These are phyloP conservation scores for Lamellibrachia luymesi DNA, from an alignment of 1,140 invertebrate genomes.

Conservation along the genomic window DNA sequence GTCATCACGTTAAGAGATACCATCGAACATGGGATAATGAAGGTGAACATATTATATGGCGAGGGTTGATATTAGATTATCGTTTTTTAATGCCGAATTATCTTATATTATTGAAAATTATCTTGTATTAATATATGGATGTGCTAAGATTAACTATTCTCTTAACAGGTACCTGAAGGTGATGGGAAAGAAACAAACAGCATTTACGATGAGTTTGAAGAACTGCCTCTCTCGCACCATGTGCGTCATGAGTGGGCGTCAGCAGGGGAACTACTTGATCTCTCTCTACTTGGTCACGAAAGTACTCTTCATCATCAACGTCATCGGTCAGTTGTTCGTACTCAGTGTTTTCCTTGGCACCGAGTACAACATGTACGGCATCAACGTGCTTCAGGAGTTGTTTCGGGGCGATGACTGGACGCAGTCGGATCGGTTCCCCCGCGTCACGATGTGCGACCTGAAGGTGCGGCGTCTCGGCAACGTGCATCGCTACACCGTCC, in stretches of 20 bases:
- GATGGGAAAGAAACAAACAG: constrained; percentile 33
- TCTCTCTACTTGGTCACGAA: constrained; percentile 60
- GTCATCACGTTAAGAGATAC: no score
- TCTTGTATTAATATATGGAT: not conserved
- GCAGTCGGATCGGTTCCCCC: constrained; percentile 54
- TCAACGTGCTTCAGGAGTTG: constrained; percentile 55
- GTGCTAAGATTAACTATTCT: not conserved
- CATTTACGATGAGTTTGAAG: constrained; percentile 31
- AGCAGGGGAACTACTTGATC: constrained; percentile 59
- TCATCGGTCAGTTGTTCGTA: constrained; percentile 59
- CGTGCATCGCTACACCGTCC: constrained; percentile 32
- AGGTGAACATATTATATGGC: no score
- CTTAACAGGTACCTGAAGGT: constrained; percentile 2
- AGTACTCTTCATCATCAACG: constrained; percentile 58
- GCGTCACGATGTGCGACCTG: constrained; percentile 59
- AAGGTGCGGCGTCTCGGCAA: constrained; percentile 38
- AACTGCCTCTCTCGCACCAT: constrained; percentile 34
- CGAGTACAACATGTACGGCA: constrained; percentile 60
- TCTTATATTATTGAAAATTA: no score
- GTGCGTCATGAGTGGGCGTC: constrained; percentile 55
- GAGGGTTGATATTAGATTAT: no score
- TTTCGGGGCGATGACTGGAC: constrained; percentile 45
- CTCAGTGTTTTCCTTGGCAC: constrained; percentile 60
- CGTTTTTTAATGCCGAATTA: no score
- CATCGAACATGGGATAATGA: no score